Base-by-base conservation (phyloP, 2,113 vertebrate genomes). In the Psilopogon haemacephalus region DNA sequence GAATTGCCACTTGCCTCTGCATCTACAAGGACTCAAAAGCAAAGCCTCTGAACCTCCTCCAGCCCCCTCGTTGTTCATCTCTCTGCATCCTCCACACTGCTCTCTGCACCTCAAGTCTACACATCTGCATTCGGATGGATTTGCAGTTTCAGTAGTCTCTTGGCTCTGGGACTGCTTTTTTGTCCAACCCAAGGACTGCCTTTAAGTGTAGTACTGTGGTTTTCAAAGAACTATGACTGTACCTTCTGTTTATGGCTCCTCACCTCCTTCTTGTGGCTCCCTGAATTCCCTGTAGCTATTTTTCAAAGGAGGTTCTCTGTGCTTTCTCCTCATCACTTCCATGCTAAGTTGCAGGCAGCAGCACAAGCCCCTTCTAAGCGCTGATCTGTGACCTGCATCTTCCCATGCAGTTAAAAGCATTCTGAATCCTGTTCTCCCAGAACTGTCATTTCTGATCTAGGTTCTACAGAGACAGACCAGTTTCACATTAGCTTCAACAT, bases 41-140 rank as follows among this genome's bases (percentile, higher is more conserved):
- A 65, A 69, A 89, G 70, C 9, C 75, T 58, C 68, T 55, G 55
- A 90, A 81, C 12, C 42, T 81, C 30, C 23, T 86, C 60, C 64
- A 78, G 69, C 23, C 60, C 42, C n/a, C 15, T 70, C 3, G 2
- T 2, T 81, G 42, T 33, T 33, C 33, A 60, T 38, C 59, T 33
- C 21, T 38, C 48, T 67, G 11, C 19, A 26, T 15, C 27, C 46
- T 59, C 26, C 76, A 80, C 11, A 12, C 8, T 15, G 1, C 6
- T 50, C 50, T 46, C 32, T 68, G 23, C 18, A 42, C 13, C 28
- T 83, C 55, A 27, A 15, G 8, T 21, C 79, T 56, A 33, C 12
- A 2, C 5, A 15, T 2, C 40, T 75, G 33, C 18, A 16, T 63
- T 11, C 59, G 4, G 0, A 0, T n/a, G 30, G 46, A 38, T 78